Base-by-base conservation (phyloP, 2,113 vertebrate genomes). In the Caranx melampygus region DNA sequence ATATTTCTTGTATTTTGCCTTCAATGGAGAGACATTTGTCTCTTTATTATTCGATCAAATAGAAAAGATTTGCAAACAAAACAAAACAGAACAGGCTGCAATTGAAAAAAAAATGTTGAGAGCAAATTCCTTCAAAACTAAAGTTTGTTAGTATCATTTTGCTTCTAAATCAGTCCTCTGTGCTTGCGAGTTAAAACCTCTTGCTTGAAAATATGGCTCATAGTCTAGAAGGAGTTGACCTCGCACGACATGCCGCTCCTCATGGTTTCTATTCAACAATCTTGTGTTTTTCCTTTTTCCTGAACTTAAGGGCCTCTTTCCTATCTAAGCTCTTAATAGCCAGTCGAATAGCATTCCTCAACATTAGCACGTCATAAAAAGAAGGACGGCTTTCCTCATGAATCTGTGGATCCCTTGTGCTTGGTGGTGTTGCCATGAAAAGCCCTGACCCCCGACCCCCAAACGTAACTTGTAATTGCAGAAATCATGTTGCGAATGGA, bases 311-410 rank as follows among this genome's bases (percentile, higher is more conserved):
- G 68, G 51, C 59, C 83, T 87, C 69, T 82, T 85, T 89, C 64
- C 87, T 78, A 86, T 85, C 83, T 72, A 65, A 84, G 86, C 75
- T 78, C 80, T 63, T 80, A 89, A 87, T 83, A 65, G 69, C 40
- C 15, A 3, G 60, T 3, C 2, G 1, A 79, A 75, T 67, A 67
- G 76, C 82, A 90, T 82, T 88, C 78, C 85, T 77, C 13, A 1
- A 82, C 78, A 66, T 87, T 90, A 86, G 72, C 90, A 77, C 78
- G 4, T 82, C 84, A 81, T 90, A 87, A 84, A 88, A 64, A 13
- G 0, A 2, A 72, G 78, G 81, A 60, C 10, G 35, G 8, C 67
- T 84, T 67, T 81, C 44, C 75, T 71, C 0, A 33, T 75, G 65
- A 75, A 83, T 75, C 37, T 79, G 70, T 44, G 69, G 63, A 61